Percentiles rank a stretch among this genome's conserved stretches.
phyloP scores from a whole-genome alignment of 2,888 invertebrate species.

The Auanema sp. region DNA sequence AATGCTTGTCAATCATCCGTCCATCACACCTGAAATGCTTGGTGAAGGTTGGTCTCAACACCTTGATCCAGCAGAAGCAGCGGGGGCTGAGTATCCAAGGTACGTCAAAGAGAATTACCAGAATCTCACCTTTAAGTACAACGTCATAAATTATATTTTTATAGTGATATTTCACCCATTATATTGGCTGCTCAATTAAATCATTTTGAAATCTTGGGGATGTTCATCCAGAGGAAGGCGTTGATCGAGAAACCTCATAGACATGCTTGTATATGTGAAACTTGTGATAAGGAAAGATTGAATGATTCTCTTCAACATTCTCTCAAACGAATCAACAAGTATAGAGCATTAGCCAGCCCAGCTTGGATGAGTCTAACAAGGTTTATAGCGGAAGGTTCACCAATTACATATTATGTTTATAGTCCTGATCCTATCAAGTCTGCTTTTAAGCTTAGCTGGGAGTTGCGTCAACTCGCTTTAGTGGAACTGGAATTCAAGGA shows the following conservation, averaged over 20 bases:
- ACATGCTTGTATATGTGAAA: slow-evolving; percentile 48
- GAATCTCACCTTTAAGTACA: neutral
- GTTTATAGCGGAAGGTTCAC: slow-evolving; percentile 10
- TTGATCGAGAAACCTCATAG: slow-evolving; percentile 57
- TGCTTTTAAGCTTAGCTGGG: slow-evolving; percentile 69
- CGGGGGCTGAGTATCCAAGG: slow-evolving; percentile 69
- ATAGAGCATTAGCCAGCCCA: slow-evolving; percentile 69
- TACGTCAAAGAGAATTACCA: slow-evolving; percentile 10
- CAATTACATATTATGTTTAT: slow-evolving; percentile 1
- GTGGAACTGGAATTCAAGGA: slow-evolving; percentile 70
- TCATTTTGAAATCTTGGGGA: slow-evolving; percentile 71
- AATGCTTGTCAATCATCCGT: slow-evolving; percentile 70
- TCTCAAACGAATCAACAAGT: slow-evolving; percentile 66
- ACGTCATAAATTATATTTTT: slow-evolving; percentile 11
- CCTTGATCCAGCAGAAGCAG: slow-evolving; percentile 64
- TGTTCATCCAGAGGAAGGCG: slow-evolving; percentile 66
- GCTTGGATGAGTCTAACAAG: slow-evolving; percentile 70
- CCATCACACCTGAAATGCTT: slow-evolving; percentile 50
- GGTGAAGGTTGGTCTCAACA: slow-evolving; percentile 69
- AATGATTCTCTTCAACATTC: slow-evolving; percentile 69
- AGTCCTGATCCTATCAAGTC: slow-evolving; percentile 69
- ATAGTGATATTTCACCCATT: slow-evolving; percentile 60
- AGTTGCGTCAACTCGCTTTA: slow-evolving; percentile 67
- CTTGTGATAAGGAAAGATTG: slow-evolving; percentile 48
- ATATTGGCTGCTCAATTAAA: slow-evolving; percentile 64